Evolutionary conservation across 2,113 vertebrate species (phyloP), one percentile per base, ranked within the genome.

Genomic region (cattle (Bos taurus)): DNA sequence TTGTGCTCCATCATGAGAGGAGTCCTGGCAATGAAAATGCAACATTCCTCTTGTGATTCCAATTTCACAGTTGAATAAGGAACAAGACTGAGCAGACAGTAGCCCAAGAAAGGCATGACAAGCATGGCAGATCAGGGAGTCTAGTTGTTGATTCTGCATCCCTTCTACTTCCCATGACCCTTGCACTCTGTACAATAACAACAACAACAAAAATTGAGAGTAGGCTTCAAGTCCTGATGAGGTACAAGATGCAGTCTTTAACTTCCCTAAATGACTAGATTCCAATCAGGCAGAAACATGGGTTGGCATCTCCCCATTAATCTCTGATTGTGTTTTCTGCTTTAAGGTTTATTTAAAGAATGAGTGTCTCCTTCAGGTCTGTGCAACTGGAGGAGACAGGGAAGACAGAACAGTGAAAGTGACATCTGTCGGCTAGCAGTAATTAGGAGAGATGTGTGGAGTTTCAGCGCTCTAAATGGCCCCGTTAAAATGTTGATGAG

Each of bases 401-500:
- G 85, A 96, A 90, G 87, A 77, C 54, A 95, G 98, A 96, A 77
- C 80, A 93, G 94, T 96, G 92, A 91, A 98, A 99, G 96, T 98
- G 98, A 97, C 98, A 99, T 99, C 98, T 99, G 98, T 99, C 98
- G 96, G 96, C 98, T 94, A 98, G 93, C 40, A 7, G 97, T 98
- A 98, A 99, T 99, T 99, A 99, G 97, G 97, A 33, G 0, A 98
- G 97, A 99, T 98, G 98, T 98, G 98, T 98, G 96, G 97, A 97
- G 97, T 99, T 99, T 98, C 78, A 82, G 93, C 93, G 95, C 97
- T 98, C 91, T 98, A 98, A 99, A 98, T 97, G 98, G 95, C 98
- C 96, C 95, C 0, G 91, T 98, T 98, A 99, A 99, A 98, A 98
- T 98, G 98, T 94, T 98, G 98, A 99, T 99, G 98, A 99, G 99